Base-by-base conservation (phyloP, 2,888 invertebrate genomes). In the Drosophila austrosaltans region DNA sequence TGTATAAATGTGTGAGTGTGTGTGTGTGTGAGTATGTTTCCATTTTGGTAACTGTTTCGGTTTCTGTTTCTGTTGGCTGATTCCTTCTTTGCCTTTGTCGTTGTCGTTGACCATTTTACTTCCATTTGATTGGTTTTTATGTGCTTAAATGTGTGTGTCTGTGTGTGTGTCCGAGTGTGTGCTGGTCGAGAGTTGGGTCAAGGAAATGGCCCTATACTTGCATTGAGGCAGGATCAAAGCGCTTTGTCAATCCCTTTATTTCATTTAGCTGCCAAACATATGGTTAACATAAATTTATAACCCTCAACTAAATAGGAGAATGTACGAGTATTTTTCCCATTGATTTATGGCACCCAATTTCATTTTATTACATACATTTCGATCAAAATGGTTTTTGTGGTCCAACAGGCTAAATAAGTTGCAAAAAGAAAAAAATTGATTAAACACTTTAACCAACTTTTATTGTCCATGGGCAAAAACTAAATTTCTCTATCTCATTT, bases 301-400 rank as follows among this genome's bases (percentile, higher is more conserved):
- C 44, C 44, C 36, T 20, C 56, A 32, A 56, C 32, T 36, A 25
- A n/a, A 28, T 44, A 25, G 63, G 30, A 12, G 42, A 56, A 30
- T 53, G 68, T 69, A 62, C 66, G 68, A 75, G 70, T 74, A 73
- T 75, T 82, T 82, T 73, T 76, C 66, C 62, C 75, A 53, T 75
- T 89, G 89, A 87, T 87, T 89, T 87, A 87, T 88, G 63, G 75
- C 77, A 80, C 75, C 80, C 81, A 83, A 89, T 86, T 89, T 79
- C 82, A 66, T 82, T 82, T 80, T 77, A 86, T 87, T 82, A 76
- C 78, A 78, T 68, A 62, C 64, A 48, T 48, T 48, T 48, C 25
- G 25, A 12, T 30, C 69, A 32, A 64, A 30, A 22, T 39, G 57
- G 39, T 36, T 10, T 6, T 22, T 44, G 30, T 42, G 48, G 71